Base-by-base conservation (phyloP, 2,888 invertebrate genomes). In the Clanis bilineata region DNA sequence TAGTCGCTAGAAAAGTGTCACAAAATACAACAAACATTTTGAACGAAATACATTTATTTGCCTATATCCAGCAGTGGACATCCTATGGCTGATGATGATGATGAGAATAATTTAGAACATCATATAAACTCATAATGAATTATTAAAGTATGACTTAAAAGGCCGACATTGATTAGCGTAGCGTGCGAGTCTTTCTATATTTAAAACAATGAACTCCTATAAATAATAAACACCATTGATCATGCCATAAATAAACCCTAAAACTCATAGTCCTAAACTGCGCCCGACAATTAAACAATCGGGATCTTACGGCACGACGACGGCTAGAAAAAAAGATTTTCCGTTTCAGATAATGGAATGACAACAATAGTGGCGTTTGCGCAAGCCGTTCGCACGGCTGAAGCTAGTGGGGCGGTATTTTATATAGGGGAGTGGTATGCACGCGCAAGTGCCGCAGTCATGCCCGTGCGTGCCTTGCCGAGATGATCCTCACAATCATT, bases 281-380 rank as follows among this genome's bases (percentile, higher is more conserved):
- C 25, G 45, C 25, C 77, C 83, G 83, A 86, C 83, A 90, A 89
- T 89, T 90, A 89, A 87, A 91, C 90, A 91, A 92, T 92, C 81
- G 87, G 81, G 84, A 84, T 80, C 86, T 83, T 85, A 86, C 85
- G 70, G 80, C 85, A 83, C 73, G 77, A 79, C 83, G 77, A 77
- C 79, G 82, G 70, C 75, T 77, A 85, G 86, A 90, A 91, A 88
- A 51, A 90, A 90, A 91, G 92, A 92, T 92, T 91, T 91, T 90
- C 91, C 90, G 89, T 90, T 86, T 90, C 86, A 91, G 92, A 91
- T 90, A 92, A 89, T 90, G 82, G 85, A 88, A 89, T 88, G 90
- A 90, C 90, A 90, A 91, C 91, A 92, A 92, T 92, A 73, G 63
- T 64, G 72, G 66, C 67, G 80, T 81, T 91, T 90, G 85, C 89